These are phyloP conservation scores for Himalopsyche japonica DNA, from an alignment of 2,888 invertebrate genomes.

Conservation along the genomic window DNA sequence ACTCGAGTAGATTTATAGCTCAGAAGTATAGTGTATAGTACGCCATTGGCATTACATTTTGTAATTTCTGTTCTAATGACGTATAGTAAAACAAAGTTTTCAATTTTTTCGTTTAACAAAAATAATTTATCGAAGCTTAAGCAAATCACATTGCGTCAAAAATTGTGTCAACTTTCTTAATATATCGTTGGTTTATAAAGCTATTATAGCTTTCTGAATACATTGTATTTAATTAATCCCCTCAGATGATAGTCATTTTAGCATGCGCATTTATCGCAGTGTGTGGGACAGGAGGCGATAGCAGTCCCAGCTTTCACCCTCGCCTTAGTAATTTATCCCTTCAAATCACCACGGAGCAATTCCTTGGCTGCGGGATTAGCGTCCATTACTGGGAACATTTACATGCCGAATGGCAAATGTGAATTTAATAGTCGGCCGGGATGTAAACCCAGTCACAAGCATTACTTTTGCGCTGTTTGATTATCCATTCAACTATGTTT, in stretches of 20 bases:
- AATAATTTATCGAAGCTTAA: too few species aligned
- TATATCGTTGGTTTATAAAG: too few species aligned
- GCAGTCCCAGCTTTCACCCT: not conserved
- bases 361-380: slow-evolving; percentile 19
- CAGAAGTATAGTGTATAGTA: too few species aligned
- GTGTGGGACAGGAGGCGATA: not conserved
- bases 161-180: too few species aligned
- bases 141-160: too few species aligned
- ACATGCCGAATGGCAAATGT: slow-evolving; percentile 15
- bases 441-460: not conserved
- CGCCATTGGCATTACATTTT: too few species aligned
- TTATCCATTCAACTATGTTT: not conserved
- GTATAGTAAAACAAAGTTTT: too few species aligned
- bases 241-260: not conserved
- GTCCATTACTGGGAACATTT: slow-evolving; percentile 17
- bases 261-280: not conserved
- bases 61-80: too few species aligned
- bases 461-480: not conserved
- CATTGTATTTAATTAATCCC: not conserved
- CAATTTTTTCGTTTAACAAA: too few species aligned
- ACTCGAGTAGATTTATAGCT: too few species aligned
- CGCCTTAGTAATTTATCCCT: slow-evolving; percentile 22
- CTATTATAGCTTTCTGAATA: not conserved
- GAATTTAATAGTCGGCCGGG: slow-evolving; percentile 23
- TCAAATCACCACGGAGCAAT: not conserved